Percentiles rank a stretch among this genome's conserved stretches.
phyloP scores from a whole-genome alignment of 2,888 invertebrate genomes.

The Phorcus lineatus region DNA sequence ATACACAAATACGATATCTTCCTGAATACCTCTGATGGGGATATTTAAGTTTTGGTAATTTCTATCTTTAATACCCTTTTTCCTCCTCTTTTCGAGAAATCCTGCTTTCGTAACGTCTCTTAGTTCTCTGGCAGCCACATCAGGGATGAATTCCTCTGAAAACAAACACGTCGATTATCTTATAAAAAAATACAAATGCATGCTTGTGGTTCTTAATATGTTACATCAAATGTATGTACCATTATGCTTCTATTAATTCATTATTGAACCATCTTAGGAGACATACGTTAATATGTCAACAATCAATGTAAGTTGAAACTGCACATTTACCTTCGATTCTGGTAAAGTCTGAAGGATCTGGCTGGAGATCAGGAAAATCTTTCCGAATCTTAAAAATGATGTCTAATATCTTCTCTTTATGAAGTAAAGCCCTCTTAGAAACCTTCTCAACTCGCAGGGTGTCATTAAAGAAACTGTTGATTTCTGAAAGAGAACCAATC shows the following conservation, averaged over 20 bases:
- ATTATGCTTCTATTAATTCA: no score
- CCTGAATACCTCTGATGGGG: background rate
- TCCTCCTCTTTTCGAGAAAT: conserved; percentile 59
- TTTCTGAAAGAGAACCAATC: conserved; percentile 43
- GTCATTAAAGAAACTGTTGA: conserved; percentile 56
- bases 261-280: no score
- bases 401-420: conserved; percentile 53
- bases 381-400: conserved; percentile 46
- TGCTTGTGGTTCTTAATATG: background rate
- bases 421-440: conserved; percentile 46
- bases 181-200: background rate
- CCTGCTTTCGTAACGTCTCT: conserved; percentile 48
- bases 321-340: background rate
- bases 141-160: conserved; percentile 35
- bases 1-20: background rate
- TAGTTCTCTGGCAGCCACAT: conserved; percentile 48
- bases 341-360: background rate
- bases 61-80: conserved; percentile 40
- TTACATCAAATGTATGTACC: no score
- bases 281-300: no score
- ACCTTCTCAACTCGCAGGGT: conserved; percentile 54
- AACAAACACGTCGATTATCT: background rate
- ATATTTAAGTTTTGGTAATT: no score
- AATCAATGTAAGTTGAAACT: background rate
- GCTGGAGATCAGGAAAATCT: conserved; percentile 48